phyloP scores from a whole-genome alignment of 1,140 invertebrate genomes.

The Drosophila leontia region DNA sequence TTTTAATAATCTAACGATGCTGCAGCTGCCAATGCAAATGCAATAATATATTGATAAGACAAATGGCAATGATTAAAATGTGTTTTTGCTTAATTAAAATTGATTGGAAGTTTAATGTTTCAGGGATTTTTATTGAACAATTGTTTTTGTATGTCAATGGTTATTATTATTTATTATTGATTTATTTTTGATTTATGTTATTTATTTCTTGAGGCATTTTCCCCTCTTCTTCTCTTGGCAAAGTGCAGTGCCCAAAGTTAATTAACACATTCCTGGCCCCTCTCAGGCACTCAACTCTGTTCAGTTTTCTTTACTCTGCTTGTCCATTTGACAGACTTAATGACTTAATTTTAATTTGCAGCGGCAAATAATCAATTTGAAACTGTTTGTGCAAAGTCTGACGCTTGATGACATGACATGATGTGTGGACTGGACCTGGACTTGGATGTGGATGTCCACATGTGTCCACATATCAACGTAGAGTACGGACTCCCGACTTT shows the following conservation, averaged over 20 bases:
- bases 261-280: conserved; percentile 47
- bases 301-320: conserved; percentile 35
- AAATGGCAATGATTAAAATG: conserved; percentile 13
- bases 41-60: conserved; percentile 42
- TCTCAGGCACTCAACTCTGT: conserved; percentile 1
- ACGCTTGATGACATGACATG: conserved; percentile 73
- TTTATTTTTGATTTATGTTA: not conserved
- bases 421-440: conserved; percentile 36
- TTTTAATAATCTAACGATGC: conserved; percentile 34
- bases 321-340: conserved; percentile 63
- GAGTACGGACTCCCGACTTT: conserved; percentile 35
- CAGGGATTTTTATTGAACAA: not conserved
- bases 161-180: not conserved
- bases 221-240: not conserved
- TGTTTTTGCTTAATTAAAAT: conserved; percentile 30
- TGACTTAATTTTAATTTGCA: conserved; percentile 81
- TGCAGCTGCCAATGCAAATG: conserved; percentile 57
- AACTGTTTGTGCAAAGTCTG: conserved; percentile 80
- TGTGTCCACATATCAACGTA: conserved; percentile 67
- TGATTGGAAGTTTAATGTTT: conserved; percentile 8
- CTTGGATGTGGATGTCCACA: conserved; percentile 44
- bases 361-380: conserved; percentile 80
- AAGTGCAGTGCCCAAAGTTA: conserved; percentile 45
- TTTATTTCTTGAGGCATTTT: not conserved
- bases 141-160: not conserved